Evolutionary conservation across 2,888 invertebrate genomes (phyloP).

Genomic region (Timema cristinae): DNA sequence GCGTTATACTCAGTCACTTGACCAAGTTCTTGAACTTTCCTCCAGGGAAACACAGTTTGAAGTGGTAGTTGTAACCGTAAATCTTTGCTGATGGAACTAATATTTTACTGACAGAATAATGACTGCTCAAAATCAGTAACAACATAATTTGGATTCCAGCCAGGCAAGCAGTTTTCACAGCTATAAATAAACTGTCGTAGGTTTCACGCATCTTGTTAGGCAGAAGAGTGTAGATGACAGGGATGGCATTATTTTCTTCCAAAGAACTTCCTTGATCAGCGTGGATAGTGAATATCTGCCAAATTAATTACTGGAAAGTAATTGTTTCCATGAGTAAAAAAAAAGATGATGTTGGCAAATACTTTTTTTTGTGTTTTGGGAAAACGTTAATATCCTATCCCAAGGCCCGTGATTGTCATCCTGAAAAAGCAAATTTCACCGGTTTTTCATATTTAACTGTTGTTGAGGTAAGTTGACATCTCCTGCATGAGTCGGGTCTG

Average conservation of each 20-base stretch:
- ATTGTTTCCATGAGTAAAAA: slow-evolving; percentile 1
- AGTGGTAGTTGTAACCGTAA: not conserved
- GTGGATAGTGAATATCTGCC: not conserved
- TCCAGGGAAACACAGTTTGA: not conserved
- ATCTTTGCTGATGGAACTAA: not conserved
- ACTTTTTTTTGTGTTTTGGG: not conserved
- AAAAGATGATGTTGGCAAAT: not conserved
- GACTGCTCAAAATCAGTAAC: no score
- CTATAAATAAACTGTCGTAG: not conserved
- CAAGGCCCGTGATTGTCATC: not conserved
- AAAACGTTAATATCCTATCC: not conserved
- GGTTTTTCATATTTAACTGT: not conserved
- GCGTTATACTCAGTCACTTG: not conserved
- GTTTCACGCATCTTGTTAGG: not conserved
- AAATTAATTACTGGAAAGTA: not conserved
- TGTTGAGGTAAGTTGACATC: not conserved
- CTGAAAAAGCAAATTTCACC: not conserved
- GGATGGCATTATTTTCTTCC: not conserved
- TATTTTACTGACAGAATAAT: no score
- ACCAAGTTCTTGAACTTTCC: not conserved
- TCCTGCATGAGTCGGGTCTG: not conserved
- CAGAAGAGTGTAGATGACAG: not conserved
- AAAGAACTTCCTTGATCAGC: no score
- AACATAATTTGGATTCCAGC: not conserved
- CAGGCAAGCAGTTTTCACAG: not conserved